A percentile compares a stretch with the other conserved stretches of the same genome.
phyloP scores from a whole-genome alignment of 2,797 vertebrate species.

The Sciurus carolinensis region DNA sequence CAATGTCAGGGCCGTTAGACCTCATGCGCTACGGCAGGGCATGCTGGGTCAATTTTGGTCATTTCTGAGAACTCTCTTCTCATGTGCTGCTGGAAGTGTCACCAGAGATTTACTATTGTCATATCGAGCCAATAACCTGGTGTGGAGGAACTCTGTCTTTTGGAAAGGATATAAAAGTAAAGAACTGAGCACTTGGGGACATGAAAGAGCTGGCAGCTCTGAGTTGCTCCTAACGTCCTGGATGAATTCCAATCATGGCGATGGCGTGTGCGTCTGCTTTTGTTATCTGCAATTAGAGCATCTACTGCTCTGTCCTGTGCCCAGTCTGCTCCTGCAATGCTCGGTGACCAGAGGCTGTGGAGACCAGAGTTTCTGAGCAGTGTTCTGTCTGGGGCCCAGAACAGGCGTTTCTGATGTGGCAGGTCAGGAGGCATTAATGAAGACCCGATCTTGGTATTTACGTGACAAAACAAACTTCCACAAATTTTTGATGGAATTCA shows the following conservation, averaged over 20 bases:
- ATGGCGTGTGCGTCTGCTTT: neutral
- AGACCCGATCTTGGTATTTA: neutral
- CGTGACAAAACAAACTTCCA: neutral
- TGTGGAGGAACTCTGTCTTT: slow-evolving; percentile 42
- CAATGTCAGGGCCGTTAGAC: slow-evolving; percentile 25
- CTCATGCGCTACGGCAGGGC: slow-evolving; percentile 55
- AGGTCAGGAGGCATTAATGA: neutral
- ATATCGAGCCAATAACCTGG: slow-evolving; percentile 38
- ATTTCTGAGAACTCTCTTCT: slow-evolving; percentile 80
- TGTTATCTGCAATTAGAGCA: neutral
- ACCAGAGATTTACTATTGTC: slow-evolving; percentile 69
- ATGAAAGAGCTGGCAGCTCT: neutral
- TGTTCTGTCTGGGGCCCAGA: neutral
- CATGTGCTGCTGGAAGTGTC: slow-evolving; percentile 77
- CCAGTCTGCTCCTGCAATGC: no score
- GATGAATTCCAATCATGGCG: neutral
- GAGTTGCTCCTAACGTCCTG: slow-evolving; percentile 38
- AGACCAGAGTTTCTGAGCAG: neutral
- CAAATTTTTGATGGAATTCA: neutral
- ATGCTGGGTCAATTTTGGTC: slow-evolving; percentile 66
- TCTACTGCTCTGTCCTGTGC: neutral
- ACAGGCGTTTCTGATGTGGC: neutral
- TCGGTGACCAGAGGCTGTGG: neutral
- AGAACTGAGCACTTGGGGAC: neutral
- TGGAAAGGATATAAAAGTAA: slow-evolving; percentile 66